Base-by-base conservation (phyloP, 2,797 vertebrate species). In the Caiman crocodilus region DNA sequence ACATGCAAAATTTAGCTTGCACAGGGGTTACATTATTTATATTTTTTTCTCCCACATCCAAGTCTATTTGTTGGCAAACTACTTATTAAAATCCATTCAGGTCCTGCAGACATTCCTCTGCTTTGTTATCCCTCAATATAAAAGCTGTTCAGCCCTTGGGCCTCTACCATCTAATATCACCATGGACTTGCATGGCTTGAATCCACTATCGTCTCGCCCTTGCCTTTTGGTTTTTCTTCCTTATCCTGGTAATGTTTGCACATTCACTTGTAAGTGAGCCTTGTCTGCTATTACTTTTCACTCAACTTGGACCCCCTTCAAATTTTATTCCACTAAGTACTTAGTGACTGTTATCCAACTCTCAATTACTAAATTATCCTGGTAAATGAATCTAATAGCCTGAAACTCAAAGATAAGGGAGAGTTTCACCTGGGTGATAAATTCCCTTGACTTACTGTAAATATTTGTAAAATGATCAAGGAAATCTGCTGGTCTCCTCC, bases 401-500 rank as follows among this genome's bases (percentile, higher is more conserved):
- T 0, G 25, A 20, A 25, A 1, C 77, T 55, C 2, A 79, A 77
- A 92, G 85, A 57, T 64, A 60, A 69, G 42, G 42, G 42, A 64
- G 56, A 90, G 78, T 79, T 95, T 14, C 42, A 50, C 42, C 42
- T 50, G 42, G 9, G 42, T 50, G 42, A 50, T 50, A 50, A 50
- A 50, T 50, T 50, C 42, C 42, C 42, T 50, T 89, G 82, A 94
- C 84, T 81, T 84, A 89, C 76, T 73, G 94, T 92, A 76, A 84
- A 78, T 30, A 35, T 85, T 16, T 28, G 60, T 63, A 94, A 90
- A 91, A 63, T 63, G 90, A 60, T 17, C 78, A 67, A 58, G 32
- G 6, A 56, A 63, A 16, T 30, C 71, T 85, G 61, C 26, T 0
- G 1, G 57, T 23, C 28, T 13, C 67, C 61, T 58, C 56, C 21